Evolutionary conservation across 2,113 vertebrate genomes (phyloP).

Genomic region (Haemorhous mexicanus): DNA sequence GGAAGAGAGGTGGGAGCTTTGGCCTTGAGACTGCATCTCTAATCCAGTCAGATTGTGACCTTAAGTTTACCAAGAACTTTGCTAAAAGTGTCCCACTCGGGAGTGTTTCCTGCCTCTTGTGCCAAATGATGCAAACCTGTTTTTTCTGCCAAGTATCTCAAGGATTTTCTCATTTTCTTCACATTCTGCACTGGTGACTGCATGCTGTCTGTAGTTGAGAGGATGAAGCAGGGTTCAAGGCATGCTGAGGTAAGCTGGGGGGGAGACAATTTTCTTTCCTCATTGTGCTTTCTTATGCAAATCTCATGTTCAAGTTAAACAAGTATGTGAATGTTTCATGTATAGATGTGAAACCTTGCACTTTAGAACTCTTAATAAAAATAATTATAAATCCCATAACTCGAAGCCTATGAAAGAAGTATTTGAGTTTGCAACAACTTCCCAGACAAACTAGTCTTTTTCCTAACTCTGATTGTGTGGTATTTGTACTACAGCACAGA

Average conservation of each 20-base stretch:
- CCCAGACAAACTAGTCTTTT: neutral
- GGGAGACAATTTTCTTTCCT: neutral
- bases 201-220: neutral
- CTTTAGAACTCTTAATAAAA: neutral
- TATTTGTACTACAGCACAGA: neutral
- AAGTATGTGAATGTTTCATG: neutral
- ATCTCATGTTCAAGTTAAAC: neutral
- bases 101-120: neutral
- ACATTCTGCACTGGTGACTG: neutral
- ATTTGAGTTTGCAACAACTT: neutral
- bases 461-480: neutral
- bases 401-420: neutral
- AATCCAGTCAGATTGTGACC: neutral
- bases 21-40: neutral
- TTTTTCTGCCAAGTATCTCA: neutral
- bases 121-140: neutral
- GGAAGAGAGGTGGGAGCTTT: neutral
- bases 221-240: neutral
- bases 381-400: neutral
- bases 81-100: neutral
- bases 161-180: constrained; percentile 1
- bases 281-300: neutral
- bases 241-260: neutral
- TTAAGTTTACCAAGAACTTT: neutral
- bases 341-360: neutral